Conservation (phyloP, 2,888 invertebrate genomes). For the Abrostola tripartita region DNA sequence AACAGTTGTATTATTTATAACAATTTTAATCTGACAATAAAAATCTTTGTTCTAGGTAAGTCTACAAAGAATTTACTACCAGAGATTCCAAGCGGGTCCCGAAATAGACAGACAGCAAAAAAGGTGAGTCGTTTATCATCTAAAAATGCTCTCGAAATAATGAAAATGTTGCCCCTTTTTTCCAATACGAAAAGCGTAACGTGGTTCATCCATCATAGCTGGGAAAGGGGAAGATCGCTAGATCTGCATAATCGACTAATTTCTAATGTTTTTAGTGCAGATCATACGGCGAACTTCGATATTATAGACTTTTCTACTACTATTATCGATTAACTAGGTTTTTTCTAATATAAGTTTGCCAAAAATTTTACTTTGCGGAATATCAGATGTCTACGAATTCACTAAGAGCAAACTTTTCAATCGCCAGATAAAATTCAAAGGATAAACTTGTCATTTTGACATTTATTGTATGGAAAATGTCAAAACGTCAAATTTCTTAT, state of each 20-base stretch:
- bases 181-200: slow-evolving; percentile 54
- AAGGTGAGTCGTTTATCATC: slow-evolving; percentile 69
- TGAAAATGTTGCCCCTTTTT: slow-evolving; percentile 62
- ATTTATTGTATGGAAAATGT: no score
- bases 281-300: slow-evolving; percentile 6
- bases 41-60: slow-evolving; percentile 67
- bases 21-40: slow-evolving; percentile 33
- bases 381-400: no score
- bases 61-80: slow-evolving; percentile 45
- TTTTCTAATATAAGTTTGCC: background rate
- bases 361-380: no score
- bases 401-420: no score
- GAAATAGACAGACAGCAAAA: slow-evolving; percentile 57
- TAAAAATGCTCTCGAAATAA: slow-evolving; percentile 62
- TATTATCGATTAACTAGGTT: background rate
- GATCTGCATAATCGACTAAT: slow-evolving; percentile 59
- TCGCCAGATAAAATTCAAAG: no score
- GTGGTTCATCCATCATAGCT: slow-evolving; percentile 61
- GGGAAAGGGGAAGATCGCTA: slow-evolving; percentile 35
- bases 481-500: no score
- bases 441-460: no score
- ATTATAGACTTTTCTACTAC: background rate
- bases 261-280: slow-evolving; percentile 44
- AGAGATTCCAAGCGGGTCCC: slow-evolving; percentile 45
- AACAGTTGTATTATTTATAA: slow-evolving; percentile 2